Evolutionary conservation across 2,797 vertebrate species (phyloP).

Genomic region (Gadopsis marmoratus): DNA sequence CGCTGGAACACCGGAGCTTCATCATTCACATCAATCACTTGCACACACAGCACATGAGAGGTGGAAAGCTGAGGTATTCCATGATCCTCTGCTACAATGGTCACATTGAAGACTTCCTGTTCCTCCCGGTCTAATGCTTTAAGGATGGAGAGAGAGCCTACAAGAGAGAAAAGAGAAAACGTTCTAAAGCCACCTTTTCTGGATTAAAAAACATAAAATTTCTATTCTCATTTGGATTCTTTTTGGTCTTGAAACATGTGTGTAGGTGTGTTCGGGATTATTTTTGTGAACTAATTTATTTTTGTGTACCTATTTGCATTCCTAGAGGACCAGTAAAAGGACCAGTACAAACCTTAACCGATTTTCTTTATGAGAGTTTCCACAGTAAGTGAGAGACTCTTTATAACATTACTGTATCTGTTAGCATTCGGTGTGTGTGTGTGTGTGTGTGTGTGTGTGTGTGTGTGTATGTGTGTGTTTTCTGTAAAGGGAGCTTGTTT

Average conservation of each 20-base stretch:
- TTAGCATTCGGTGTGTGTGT: constrained; percentile 34
- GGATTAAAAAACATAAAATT: not conserved
- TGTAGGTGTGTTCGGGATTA: constrained; percentile 3
- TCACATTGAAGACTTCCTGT: constrained; percentile 90
- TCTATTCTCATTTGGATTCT: not conserved
- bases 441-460: constrained; percentile 21
- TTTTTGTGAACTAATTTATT: constrained; percentile 31
- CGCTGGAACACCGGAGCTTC: constrained; percentile 90
- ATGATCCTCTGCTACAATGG: constrained; percentile 91
- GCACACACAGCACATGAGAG: constrained; percentile 90
- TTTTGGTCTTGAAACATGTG: constrained; percentile 10
- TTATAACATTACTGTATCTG: constrained; percentile 9
- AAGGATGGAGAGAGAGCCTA: constrained; percentile 80
- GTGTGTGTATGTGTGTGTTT: constrained; percentile 24
- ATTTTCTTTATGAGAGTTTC: constrained; percentile 70
- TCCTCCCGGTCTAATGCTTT: constrained; percentile 93
- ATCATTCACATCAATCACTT: constrained; percentile 95
- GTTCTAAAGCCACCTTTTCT: not conserved
- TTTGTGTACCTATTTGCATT: constrained; percentile 52
- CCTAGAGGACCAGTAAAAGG: constrained; percentile 59
- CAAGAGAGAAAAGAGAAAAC: constrained; percentile 8
- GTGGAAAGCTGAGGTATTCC: constrained; percentile 91
- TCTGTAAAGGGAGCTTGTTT: constrained; percentile 38
- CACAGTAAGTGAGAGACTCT: constrained; percentile 40
- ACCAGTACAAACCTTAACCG: constrained; percentile 39